Percentiles rank a stretch among this genome's conserved stretches.
Conservation (phyloP, 92 coral and sea anemone genomes). For the Blastomussa wellsi region DNA sequence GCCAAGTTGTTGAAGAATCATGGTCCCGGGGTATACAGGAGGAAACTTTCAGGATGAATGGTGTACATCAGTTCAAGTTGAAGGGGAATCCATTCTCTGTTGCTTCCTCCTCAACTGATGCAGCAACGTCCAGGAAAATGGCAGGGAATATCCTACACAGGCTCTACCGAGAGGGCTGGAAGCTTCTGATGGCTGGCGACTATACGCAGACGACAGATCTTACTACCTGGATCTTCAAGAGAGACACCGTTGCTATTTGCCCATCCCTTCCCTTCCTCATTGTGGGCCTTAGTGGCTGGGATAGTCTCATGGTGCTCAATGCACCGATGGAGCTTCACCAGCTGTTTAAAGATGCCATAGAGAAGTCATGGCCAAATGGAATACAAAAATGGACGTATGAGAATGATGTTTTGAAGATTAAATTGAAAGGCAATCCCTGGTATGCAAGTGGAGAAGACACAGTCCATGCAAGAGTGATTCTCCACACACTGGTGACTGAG, state of each 20-base stretch:
- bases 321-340: conserved; percentile 54
- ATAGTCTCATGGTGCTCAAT: conserved; percentile 65
- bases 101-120: conserved; percentile 13
- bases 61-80: conserved; percentile 63
- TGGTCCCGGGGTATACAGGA: conserved; percentile 62
- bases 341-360: conserved; percentile 48
- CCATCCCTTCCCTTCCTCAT: conserved; percentile 49
- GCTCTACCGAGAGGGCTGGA: conserved; percentile 70
- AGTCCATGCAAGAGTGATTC: conserved; percentile 46
- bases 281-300: conserved; percentile 56
- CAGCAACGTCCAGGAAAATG: conserved; percentile 52
- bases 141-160: conserved; percentile 55
- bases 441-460: conserved; percentile 45
- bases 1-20: conserved; percentile 60
- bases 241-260: conserved; percentile 28
- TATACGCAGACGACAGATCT: conserved; percentile 48
- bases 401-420: conserved; percentile 46
- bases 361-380: conserved; percentile 53
- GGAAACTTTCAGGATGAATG: conserved; percentile 32
- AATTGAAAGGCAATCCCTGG: conserved; percentile 79
- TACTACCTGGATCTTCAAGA: conserved; percentile 60
- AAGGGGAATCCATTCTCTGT: conserved; percentile 56
- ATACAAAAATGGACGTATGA: conserved; percentile 48
- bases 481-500: conserved; percentile 39
- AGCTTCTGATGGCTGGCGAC: conserved; percentile 42